Evolutionary conservation across 2,113 vertebrate species (phyloP).

Genomic region (Corythornis cristatus): DNA sequence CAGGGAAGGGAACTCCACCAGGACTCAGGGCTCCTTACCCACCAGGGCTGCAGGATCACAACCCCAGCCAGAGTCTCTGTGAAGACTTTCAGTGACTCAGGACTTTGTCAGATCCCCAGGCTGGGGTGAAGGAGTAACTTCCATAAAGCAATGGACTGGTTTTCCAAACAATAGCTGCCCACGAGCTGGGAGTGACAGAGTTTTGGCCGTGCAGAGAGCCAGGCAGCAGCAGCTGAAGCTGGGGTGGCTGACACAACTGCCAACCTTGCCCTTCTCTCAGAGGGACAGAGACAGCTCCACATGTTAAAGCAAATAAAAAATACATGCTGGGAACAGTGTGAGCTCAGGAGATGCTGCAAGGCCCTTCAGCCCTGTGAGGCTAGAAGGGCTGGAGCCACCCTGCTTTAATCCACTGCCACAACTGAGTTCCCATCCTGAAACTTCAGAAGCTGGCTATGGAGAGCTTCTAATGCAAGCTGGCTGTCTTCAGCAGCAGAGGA

Average conservation of each 20-base stretch:
- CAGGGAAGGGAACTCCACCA: rapidly evolving
- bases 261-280: neutral
- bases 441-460: neutral
- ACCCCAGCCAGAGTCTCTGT: rapidly evolving
- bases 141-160: neutral
- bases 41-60: neutral
- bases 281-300: neutral
- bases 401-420: neutral
- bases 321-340: neutral
- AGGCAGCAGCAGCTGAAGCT: neutral
- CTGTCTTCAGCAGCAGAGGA: neutral
- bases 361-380: neutral
- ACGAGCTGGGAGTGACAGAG: neutral
- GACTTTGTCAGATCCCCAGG: neutral
- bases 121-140: neutral
- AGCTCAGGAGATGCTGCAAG: neutral
- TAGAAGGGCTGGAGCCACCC: neutral
- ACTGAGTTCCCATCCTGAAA: neutral
- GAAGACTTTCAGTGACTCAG: neutral
- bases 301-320: neutral
- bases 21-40: neutral
- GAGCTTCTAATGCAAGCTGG: slow-evolving; percentile 4
- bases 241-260: neutral
- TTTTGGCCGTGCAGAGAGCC: neutral
- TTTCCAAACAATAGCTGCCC: neutral